Evolutionary conservation across 2,888 invertebrate species (phyloP), one percentile per base, ranked within the genome.

Genomic region (Perithous albicinctus): DNA sequence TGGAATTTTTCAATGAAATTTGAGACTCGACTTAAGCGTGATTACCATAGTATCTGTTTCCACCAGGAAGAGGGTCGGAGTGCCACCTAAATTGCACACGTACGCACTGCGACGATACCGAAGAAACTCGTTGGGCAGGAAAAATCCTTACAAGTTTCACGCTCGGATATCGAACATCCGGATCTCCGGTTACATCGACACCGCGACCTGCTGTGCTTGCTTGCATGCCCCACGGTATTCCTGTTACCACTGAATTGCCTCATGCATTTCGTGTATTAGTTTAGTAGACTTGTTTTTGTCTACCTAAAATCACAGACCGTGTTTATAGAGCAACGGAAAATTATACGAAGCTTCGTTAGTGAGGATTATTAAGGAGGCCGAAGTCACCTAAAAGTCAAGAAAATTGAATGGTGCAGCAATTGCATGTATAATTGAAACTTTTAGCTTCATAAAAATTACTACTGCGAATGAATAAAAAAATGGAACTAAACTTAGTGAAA

Each of bases 101-200:
- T 59, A 59, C 12, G 79, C 82, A 79, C 66, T 43, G n/a, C n/a
- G 48, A 59, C 59, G 59, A 63, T 66, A 75, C 72, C 70, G 51
- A 78, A 66, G 79, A 75, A 75, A 69, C 79, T 76, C 38, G 70
- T 75, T 64, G 56, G 64, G 15, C 51, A 66, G 56, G 72, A 82
- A 82, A 82, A 82, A 82, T 82, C 78, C 82, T 82, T 82, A 82
- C 75, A 82, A 82, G 82, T 82, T 82, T 82, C 70, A 75, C 82
- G 82, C 82, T 82, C 82, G 79, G 75, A 79, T 79, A 75, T 78
- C 79, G 70, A 82, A 82, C 82, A 75, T 82, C 82, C 82, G 82
- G 79, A 79, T 82, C 82, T 82, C 79, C 79, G 79, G 79, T 82
- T 82, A 82, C 82, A 72, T 69, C 64, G 73, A 32, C 74, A 18